Conservation (phyloP, 2,888 invertebrate genomes). For the Vannuccia rotundouncinata region DNA sequence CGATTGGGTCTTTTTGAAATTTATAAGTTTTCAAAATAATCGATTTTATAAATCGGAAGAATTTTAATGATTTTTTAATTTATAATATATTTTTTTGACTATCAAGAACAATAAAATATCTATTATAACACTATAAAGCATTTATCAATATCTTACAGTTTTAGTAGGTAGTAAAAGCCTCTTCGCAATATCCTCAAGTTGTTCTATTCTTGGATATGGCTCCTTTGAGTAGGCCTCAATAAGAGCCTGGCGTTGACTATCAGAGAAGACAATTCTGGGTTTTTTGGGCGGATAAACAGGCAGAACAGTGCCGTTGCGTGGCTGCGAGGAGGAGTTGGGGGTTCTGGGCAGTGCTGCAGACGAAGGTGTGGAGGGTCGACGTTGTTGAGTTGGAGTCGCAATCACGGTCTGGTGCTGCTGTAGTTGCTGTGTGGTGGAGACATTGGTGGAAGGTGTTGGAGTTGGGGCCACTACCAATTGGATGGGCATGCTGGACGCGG, state of each 20-base stretch:
- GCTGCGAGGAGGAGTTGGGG: not conserved
- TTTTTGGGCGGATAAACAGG: conserved; percentile 44
- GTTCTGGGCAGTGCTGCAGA: not conserved
- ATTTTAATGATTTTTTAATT: too few relatives aligned
- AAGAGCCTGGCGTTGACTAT: conserved; percentile 93
- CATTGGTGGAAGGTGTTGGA: not conserved
- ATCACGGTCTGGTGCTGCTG: not conserved
- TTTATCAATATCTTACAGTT: too few relatives aligned
- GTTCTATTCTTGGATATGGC: conserved; percentile 90
- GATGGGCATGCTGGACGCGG: not conserved
- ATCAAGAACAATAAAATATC: too few relatives aligned
- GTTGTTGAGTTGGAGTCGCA: not conserved
- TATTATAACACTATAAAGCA: too few relatives aligned
- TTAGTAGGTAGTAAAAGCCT: conserved; percentile 83
- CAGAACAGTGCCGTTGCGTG: not conserved
- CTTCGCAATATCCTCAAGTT: conserved; percentile 85
- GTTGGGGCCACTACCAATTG: not conserved
- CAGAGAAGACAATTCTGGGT: conserved; percentile 89
- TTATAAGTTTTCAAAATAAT: too few relatives aligned
- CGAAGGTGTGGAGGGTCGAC: not conserved
- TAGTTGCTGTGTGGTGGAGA: too few relatives aligned
- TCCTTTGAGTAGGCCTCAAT: conserved; percentile 86
- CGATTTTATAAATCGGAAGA: too few relatives aligned
- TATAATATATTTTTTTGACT: too few relatives aligned
- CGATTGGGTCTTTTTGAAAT: too few relatives aligned